These are phyloP conservation scores for Aspidiotus rigidus DNA, from an alignment of 2,888 invertebrate genomes.

Conservation along the genomic window DNA sequence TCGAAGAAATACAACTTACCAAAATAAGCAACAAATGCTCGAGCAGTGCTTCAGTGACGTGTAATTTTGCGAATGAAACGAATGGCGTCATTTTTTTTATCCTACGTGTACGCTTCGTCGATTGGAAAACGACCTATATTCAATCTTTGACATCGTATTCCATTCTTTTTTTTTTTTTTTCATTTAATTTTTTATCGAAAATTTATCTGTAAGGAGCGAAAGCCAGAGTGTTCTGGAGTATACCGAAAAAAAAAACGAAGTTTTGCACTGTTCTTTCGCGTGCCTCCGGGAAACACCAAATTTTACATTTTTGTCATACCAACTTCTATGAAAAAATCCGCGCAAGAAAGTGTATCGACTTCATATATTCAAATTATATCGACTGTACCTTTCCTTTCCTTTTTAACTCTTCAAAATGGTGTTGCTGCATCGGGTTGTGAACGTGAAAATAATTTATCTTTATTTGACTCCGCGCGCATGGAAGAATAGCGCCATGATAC, in stretches of 20 bases:
- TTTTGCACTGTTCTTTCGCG: no score
- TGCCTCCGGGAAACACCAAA: background rate
- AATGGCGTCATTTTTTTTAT: conserved; percentile 24
- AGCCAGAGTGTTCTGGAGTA: no score
- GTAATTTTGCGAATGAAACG: conserved; percentile 25
- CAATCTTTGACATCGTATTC: conserved; percentile 26
- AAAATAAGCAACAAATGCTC: conserved; percentile 29
- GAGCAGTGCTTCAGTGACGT: conserved; percentile 24
- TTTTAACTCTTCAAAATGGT: background rate
- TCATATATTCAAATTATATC: conserved; percentile 1
- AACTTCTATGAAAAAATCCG: background rate
- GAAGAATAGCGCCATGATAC: background rate
- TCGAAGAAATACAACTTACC: conserved; percentile 11
- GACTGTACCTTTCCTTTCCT: background rate
- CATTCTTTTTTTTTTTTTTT: conserved; percentile 10
- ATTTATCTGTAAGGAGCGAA: conserved; percentile 13
- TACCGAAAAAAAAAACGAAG: no score
- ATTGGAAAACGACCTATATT: conserved; percentile 17
- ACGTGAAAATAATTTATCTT: background rate
- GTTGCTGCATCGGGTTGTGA: background rate
- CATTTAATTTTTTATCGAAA: conserved; percentile 19
- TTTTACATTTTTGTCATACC: background rate
- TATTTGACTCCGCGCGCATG: background rate
- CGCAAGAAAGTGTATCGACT: background rate
- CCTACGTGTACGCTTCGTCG: conserved; percentile 8